Evolutionary conservation across 2,113 vertebrate genomes (phyloP).

Genomic region (Phaethon lepturus): DNA sequence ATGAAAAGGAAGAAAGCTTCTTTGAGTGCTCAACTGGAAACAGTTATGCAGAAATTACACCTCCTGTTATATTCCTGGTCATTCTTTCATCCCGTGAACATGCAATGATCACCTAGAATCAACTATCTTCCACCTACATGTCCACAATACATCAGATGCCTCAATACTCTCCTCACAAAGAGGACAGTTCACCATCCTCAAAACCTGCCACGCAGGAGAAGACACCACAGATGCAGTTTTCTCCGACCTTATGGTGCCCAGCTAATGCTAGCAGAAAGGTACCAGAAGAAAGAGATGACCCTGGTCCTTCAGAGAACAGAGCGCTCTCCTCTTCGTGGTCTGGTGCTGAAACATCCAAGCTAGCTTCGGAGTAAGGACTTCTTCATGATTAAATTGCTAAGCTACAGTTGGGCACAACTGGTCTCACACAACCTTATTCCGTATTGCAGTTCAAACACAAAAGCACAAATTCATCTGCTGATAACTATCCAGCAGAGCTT

Average conservation of each 20-base stretch:
- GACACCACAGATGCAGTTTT: background rate
- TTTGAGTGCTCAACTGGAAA: background rate
- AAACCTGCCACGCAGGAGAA: background rate
- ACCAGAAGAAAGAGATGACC: background rate
- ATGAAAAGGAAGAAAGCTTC: background rate
- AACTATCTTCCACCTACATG: background rate
- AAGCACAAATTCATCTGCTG: background rate
- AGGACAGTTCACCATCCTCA: background rate
- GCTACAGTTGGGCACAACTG: background rate
- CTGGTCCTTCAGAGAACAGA: background rate
- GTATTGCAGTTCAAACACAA: background rate
- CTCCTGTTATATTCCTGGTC: background rate
- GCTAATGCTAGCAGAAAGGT: background rate
- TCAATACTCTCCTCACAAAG: accelerated
- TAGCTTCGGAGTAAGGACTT: background rate
- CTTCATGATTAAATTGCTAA: background rate
- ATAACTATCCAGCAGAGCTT: background rate
- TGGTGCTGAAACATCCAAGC: background rate
- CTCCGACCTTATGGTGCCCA: background rate
- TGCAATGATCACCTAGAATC: accelerated
- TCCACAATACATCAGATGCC: background rate
- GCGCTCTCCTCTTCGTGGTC: background rate
- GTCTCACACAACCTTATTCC: background rate
- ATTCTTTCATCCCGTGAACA: accelerated
- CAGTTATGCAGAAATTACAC: background rate